Evolutionary conservation across 2,113 vertebrate species (phyloP).

Genomic region (Pelecanus crispus): DNA sequence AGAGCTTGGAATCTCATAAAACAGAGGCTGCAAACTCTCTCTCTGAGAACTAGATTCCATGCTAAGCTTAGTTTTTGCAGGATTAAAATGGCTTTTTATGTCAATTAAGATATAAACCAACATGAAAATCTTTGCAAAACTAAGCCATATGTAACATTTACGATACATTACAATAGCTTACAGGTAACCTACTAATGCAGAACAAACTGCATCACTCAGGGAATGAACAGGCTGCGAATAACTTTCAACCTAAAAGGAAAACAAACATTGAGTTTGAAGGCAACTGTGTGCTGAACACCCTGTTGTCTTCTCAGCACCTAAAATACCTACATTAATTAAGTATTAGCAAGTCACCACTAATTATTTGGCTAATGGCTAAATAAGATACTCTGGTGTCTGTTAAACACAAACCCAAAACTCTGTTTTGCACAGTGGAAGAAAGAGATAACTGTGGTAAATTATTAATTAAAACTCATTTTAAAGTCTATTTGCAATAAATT

Average conservation of each 20-base stretch:
- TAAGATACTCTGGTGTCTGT: background rate
- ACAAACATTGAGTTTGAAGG: background rate
- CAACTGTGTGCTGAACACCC: background rate
- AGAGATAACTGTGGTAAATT: slow-evolving; percentile 13
- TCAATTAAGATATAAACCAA: background rate
- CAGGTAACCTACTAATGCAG: background rate
- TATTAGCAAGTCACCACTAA: background rate
- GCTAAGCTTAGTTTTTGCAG: background rate
- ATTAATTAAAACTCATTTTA: slow-evolving; percentile 4
- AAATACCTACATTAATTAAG: background rate
- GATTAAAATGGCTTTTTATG: background rate
- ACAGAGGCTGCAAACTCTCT: background rate
- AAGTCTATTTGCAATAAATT: slow-evolving; percentile 12
- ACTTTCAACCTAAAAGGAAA: background rate
- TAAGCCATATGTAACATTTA: background rate
- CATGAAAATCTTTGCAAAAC: background rate
- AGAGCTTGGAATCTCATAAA: background rate
- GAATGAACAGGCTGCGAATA: background rate
- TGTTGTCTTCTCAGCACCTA: background rate
- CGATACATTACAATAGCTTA: background rate
- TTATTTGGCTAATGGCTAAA: background rate
- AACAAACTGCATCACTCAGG: background rate
- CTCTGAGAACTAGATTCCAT: background rate
- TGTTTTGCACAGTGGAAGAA: slow-evolving; percentile 65
- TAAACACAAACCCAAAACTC: background rate